Percentiles rank a stretch among this genome's conserved stretches.
Evolutionary conservation across 2,888 invertebrate genomes (phyloP).

Genomic region (Ischnus inquisitorius): DNA sequence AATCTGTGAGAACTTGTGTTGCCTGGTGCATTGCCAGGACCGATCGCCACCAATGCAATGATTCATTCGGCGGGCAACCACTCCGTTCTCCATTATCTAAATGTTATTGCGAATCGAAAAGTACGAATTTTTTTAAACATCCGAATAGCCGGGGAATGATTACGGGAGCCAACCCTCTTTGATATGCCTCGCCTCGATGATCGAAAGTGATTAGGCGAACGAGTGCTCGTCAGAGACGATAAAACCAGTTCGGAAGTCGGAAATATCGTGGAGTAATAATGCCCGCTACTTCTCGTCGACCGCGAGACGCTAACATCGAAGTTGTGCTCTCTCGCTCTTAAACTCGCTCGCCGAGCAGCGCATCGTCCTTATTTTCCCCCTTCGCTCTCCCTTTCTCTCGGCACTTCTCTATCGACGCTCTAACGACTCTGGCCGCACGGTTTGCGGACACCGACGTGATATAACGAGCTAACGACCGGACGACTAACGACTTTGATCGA

Average conservation of each 20-base stretch:
- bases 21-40: too few relatives aligned
- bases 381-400: slow-evolving; percentile 22
- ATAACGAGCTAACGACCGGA: slow-evolving; percentile 72
- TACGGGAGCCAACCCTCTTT: too few relatives aligned
- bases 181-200: slow-evolving; percentile 23
- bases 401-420: slow-evolving; percentile 64
- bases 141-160: not conserved
- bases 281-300: slow-evolving; percentile 3
- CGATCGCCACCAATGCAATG: too few relatives aligned
- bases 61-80: too few relatives aligned
- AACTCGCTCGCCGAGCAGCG: slow-evolving; percentile 31
- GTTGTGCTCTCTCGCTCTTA: slow-evolving; percentile 44
- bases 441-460: slow-evolving; percentile 65
- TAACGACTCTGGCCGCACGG: slow-evolving; percentile 63
- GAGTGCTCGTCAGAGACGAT: slow-evolving; percentile 49
- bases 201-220: slow-evolving; percentile 67
- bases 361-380: slow-evolving; percentile 43
- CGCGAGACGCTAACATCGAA: slow-evolving; percentile 38
- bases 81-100: too few relatives aligned
- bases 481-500: slow-evolving; percentile 72
- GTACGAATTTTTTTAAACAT: not conserved
- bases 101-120: too few relatives aligned
- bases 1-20: not conserved
- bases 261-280: slow-evolving; percentile 51
- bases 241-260: slow-evolving; percentile 69